Base-by-base conservation (phyloP, 2,888 invertebrate species). In the Seira sanloemensis region DNA sequence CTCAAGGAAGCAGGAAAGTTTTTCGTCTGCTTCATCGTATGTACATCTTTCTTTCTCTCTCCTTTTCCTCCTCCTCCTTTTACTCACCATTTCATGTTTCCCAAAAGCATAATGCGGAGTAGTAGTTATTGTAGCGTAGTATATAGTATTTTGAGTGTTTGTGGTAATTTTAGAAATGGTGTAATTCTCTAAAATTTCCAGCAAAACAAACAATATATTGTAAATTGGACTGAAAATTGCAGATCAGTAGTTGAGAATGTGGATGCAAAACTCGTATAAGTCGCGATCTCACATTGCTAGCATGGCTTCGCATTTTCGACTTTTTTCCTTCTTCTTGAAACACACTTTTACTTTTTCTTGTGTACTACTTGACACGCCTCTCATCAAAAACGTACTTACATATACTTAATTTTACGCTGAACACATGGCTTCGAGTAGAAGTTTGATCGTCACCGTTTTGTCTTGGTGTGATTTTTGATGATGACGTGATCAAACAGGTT, bases 151-250 rank as follows among this genome's bases (percentile, higher is more conserved):
- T n/a, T 37, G 12, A 37, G 12, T 5, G 18, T 26, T 26, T 25
- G 79, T 73, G 72, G 73, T 80, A 80, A 80, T 58, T 68, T 80
- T 80, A 80, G 80, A 80, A 80, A 80, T 80, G 74, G 74, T 80
- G 80, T 80, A 80, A 80, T 80, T 80, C 80, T 73, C 69, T 65
- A 12, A 58, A 74, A 74, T 75, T 80, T 75, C 79, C 79, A 79
- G 79, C 54, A 78, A 71, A 37, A 37, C 37, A 37, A 37, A 37
- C 37, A 37, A 37, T 37, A 37, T 37, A 9, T n/a, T n/a, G n/a
- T n/a, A n/a, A n/a, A n/a, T n/a, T n/a, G n/a, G n/a, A n/a, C n/a
- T n/a, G n/a, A n/a, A n/a, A n/a, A n/a, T n/a, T 37, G 5, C 37
- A 37, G 37, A 37, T 9, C 12, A 37, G 37, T 37, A 37, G 5